These are phyloP conservation scores for Conchocele bisecta DNA, from an alignment of 2,888 invertebrate species.

Conservation along the genomic window DNA sequence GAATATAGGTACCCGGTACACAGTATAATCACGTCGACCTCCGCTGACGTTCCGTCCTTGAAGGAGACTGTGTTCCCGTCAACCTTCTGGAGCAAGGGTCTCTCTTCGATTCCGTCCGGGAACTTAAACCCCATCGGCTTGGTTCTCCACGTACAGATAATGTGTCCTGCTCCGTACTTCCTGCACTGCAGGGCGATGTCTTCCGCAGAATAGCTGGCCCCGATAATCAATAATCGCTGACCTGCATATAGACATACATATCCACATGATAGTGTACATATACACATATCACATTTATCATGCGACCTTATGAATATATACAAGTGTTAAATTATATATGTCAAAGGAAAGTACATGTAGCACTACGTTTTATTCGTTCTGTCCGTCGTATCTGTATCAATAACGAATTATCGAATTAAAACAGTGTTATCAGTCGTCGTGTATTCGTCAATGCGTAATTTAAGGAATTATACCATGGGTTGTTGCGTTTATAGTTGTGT, in stretches of 20 bases:
- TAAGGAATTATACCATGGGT: too few species aligned
- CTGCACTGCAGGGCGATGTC: slow-evolving; percentile 40
- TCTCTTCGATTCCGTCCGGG: slow-evolving; percentile 45
- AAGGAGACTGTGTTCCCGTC: slow-evolving; percentile 30
- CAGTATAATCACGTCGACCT: slow-evolving; percentile 36
- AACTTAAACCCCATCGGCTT: slow-evolving; percentile 43
- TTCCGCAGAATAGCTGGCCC: slow-evolving; percentile 40
- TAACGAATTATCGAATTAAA: too few species aligned
- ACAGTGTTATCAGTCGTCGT: too few species aligned
- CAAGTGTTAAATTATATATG: too few species aligned
- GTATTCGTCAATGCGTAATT: too few species aligned
- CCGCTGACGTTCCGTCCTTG: slow-evolving; percentile 29
- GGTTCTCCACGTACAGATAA: slow-evolving; percentile 20
- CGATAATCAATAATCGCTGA: slow-evolving; percentile 32
- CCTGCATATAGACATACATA: too few species aligned
- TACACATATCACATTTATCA: too few species aligned
- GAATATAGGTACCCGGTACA: slow-evolving; percentile 46
- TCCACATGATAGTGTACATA: too few species aligned
- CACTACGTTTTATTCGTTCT: too few species aligned
- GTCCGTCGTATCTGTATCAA: too few species aligned
- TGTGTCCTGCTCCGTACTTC: slow-evolving; percentile 36
- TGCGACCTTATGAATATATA: neutral
- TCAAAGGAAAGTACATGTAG: too few species aligned
- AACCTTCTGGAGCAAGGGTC: slow-evolving; percentile 22
- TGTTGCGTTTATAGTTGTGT: too few species aligned